These are phyloP conservation scores for Empidonax traillii DNA, from an alignment of 2,113 vertebrate genomes.

Conservation along the genomic window DNA sequence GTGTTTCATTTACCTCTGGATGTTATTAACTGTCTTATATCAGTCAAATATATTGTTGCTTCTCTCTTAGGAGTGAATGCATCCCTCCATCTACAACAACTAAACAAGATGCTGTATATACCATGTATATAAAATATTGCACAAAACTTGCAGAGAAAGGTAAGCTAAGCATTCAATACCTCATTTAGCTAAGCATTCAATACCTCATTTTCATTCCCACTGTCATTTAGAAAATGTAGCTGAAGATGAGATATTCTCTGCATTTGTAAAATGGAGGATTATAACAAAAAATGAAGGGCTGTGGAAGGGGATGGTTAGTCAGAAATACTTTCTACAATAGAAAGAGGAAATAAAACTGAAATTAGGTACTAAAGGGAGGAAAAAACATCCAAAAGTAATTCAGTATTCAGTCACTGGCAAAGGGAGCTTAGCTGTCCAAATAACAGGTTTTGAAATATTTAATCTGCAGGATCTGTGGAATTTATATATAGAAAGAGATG, in stretches of 20 bases:
- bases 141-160: neutral
- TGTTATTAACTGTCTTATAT: neutral
- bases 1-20: neutral
- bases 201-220: neutral
- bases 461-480: neutral
- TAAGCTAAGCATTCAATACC: neutral
- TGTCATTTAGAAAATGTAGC: neutral
- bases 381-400: neutral
- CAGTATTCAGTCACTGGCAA: neutral
- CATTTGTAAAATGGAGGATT: neutral
- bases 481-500: neutral
- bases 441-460: conserved; percentile 14
- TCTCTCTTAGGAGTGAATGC: neutral
- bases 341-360: conserved; percentile 18
- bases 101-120: neutral
- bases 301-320: neutral
- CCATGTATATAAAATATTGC: neutral
- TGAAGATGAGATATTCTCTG: neutral
- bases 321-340: neutral
- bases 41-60: neutral
- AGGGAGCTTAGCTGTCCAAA: neutral
- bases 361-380: neutral
- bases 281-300: neutral
- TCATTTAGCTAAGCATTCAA: neutral
- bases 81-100: neutral